Conservation (phyloP, 64 coral and sea anemone genomes). For the Dendronephthya gigantea region DNA sequence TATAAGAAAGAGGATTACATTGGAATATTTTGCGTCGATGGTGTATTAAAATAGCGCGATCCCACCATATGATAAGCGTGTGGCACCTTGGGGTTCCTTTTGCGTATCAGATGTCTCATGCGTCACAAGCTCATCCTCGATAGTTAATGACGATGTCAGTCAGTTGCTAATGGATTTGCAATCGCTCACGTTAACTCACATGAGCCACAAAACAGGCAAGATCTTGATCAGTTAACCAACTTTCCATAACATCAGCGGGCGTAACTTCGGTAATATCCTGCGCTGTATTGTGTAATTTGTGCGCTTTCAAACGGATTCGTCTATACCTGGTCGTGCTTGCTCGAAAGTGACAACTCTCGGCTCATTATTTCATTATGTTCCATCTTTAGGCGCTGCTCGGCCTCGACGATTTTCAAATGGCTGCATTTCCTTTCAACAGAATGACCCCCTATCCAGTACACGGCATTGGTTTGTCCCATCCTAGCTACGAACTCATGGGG, state of each 20-base stretch:
- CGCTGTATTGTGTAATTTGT: background rate
- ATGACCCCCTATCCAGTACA: slow-evolving; percentile 6
- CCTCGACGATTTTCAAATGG: slow-evolving; percentile 14
- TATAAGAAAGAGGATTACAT: background rate
- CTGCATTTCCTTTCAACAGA: slow-evolving; percentile 9
- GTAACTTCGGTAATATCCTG: background rate
- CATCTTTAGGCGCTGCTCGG: background rate
- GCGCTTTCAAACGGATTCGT: background rate
- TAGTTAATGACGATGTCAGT: background rate
- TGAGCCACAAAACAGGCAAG: background rate
- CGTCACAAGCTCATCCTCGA: background rate
- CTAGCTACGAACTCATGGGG: slow-evolving; percentile 3
- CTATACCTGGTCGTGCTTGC: background rate
- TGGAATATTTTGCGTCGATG: background rate
- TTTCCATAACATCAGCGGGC: background rate
- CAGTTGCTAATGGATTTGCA: slow-evolving; percentile 18
- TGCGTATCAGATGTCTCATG: background rate
- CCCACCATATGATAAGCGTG: background rate
- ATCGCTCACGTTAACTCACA: background rate
- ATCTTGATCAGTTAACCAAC: background rate
- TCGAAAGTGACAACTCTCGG: background rate
- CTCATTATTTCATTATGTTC: background rate
- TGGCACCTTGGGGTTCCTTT: background rate
- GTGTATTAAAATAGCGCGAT: too few relatives aligned
- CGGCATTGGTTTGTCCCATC: slow-evolving; percentile 1